phyloP scores from a whole-genome alignment of 2,888 invertebrate species.

The Dicyrtoma fusca region DNA sequence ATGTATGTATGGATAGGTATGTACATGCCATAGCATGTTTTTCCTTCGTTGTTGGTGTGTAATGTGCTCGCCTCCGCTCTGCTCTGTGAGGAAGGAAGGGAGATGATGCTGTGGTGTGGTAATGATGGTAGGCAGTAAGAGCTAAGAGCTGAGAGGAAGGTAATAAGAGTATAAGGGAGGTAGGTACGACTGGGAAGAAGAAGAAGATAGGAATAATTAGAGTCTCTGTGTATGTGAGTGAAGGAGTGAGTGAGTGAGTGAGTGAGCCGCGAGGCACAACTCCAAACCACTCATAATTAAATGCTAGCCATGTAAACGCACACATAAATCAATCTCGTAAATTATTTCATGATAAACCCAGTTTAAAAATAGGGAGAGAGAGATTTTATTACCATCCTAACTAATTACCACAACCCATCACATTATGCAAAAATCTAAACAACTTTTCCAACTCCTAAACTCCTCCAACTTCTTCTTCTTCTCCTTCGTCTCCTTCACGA shows the following conservation, averaged over 20 bases:
- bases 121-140: too few species aligned
- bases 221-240: conserved; percentile 27
- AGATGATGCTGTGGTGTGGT: too few species aligned
- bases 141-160: too few species aligned
- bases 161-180: too few species aligned
- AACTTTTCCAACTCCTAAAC: conserved; percentile 17
- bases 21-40: not conserved
- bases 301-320: conserved; percentile 54
- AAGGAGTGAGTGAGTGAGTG: conserved; percentile 18
- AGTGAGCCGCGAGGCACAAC: conserved; percentile 25
- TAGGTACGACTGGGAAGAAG: too few species aligned
- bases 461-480: not conserved
- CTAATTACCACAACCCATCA: conserved; percentile 32
- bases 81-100: too few species aligned
- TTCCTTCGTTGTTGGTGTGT: not conserved
- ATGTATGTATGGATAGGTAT: not conserved
- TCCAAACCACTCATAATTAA: conserved; percentile 47
- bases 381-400: conserved; percentile 36
- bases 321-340: conserved; percentile 56
- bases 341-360: conserved; percentile 55
- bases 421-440: conserved; percentile 34
- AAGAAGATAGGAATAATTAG: conserved; percentile 40
- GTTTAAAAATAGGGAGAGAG: conserved; percentile 54
- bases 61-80: too few species aligned
- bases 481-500: not conserved